phyloP scores from a whole-genome alignment of 1,140 invertebrate genomes.

The Radopholus similis region DNA sequence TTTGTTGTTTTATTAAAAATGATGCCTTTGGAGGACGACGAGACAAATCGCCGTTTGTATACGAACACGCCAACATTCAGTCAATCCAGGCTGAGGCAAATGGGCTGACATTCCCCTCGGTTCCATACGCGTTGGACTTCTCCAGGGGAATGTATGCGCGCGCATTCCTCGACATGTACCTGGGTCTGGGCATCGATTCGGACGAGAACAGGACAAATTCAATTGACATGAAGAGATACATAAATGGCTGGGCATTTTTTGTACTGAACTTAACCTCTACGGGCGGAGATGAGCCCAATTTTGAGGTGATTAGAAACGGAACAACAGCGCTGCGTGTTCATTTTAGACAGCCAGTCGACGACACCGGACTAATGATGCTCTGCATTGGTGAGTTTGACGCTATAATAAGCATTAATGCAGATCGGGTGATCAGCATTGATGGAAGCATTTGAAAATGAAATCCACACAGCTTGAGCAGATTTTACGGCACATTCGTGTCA shows the following conservation, averaged over 20 bases:
- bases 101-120: conserved; percentile 9
- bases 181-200: not conserved
- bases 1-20: conserved; percentile 2
- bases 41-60: conserved; percentile 20
- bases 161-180: conserved; percentile 31
- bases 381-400: conserved; percentile 25
- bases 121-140: conserved; percentile 8
- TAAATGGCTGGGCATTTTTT: conserved; percentile 26
- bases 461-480: not conserved
- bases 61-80: conserved; percentile 20
- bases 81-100: conserved; percentile 17
- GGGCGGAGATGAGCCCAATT: conserved; percentile 10
- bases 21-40: not conserved
- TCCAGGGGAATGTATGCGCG: not conserved
- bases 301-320: conserved; percentile 22
- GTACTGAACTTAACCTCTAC: conserved; percentile 24
- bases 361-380: conserved; percentile 11
- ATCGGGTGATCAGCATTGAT: conserved; percentile 21
- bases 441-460: conserved; percentile 23
- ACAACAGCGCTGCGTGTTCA: conserved; percentile 12
- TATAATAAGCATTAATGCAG: conserved; percentile 22
- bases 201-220: conserved; percentile 8
- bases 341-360: conserved; percentile 1
- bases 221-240: conserved; percentile 24
- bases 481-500: not conserved